phyloP scores from a whole-genome alignment of 1,140 invertebrate species.

The Diabrotica undecimpunctata region DNA sequence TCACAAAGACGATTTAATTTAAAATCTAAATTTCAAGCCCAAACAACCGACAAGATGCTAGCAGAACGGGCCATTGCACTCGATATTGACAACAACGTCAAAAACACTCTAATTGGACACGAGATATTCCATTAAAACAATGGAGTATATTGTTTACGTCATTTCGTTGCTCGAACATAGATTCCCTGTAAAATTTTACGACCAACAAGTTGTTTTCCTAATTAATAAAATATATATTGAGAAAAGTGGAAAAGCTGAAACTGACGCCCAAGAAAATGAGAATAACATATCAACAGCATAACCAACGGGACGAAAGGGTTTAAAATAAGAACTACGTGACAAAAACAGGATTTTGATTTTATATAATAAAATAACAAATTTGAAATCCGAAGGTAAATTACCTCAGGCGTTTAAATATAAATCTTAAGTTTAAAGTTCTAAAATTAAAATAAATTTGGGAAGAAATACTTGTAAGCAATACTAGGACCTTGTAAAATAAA shows the following conservation, averaged over 20 bases:
- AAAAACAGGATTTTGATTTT: too few species aligned
- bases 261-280: slow-evolving; percentile 1
- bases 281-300: neutral
- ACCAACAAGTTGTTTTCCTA: slow-evolving; percentile 1
- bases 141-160: neutral
- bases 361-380: too few species aligned
- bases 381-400: too few species aligned
- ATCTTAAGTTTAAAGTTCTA: too few species aligned
- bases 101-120: slow-evolving; percentile 2
- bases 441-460: too few species aligned
- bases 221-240: slow-evolving; percentile 3
- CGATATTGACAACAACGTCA: neutral
- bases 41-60: neutral
- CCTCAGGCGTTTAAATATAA: too few species aligned
- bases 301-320: neutral
- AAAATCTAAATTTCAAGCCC: neutral
- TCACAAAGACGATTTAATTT: neutral
- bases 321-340: neutral
- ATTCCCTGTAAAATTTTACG: slow-evolving; percentile 2
- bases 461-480: too few species aligned
- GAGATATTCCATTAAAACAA: slow-evolving; percentile 2
- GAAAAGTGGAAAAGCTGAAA: neutral
- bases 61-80: neutral
- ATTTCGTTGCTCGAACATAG: neutral
- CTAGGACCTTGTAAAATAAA: too few species aligned